Evolutionary conservation across 1,140 invertebrate genomes (phyloP).

Genomic region (Delia radicum): DNA sequence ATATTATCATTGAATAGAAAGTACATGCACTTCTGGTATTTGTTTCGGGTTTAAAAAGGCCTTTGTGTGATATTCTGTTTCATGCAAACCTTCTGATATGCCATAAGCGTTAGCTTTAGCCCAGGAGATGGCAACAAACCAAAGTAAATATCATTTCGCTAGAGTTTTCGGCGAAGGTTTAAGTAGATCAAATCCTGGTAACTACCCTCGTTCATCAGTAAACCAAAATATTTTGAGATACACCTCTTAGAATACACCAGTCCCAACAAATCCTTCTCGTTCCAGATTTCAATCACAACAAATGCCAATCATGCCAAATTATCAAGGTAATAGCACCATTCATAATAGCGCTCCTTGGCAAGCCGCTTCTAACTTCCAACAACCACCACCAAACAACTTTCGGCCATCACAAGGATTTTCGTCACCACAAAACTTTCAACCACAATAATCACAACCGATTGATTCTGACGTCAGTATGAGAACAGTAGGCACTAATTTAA

Average conservation of each 20-base stretch:
- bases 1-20: neutral
- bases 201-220: too few relatives aligned
- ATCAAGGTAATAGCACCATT: too few relatives aligned
- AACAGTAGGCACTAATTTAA: neutral
- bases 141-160: neutral
- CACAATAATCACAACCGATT: neutral
- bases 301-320: too few relatives aligned
- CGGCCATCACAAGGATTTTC: neutral
- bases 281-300: too few relatives aligned
- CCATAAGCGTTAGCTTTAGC: neutral
- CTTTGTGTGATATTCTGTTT: neutral
- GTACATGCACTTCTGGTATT: neutral
- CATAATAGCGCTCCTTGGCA: too few relatives aligned
- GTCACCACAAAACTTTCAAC: neutral
- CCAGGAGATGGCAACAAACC: neutral
- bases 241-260: too few relatives aligned
- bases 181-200: too few relatives aligned
- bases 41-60: neutral
- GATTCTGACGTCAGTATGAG: neutral
- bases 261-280: too few relatives aligned
- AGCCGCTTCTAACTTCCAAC: too few relatives aligned
- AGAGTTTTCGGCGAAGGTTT: too few relatives aligned
- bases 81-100: neutral
- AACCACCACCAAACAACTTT: too few relatives aligned
- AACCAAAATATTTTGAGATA: too few relatives aligned